Percentiles rank a stretch among this genome's conserved stretches.
Conservation (phyloP, 2,888 invertebrate genomes). For the Hydraecia micacea region DNA sequence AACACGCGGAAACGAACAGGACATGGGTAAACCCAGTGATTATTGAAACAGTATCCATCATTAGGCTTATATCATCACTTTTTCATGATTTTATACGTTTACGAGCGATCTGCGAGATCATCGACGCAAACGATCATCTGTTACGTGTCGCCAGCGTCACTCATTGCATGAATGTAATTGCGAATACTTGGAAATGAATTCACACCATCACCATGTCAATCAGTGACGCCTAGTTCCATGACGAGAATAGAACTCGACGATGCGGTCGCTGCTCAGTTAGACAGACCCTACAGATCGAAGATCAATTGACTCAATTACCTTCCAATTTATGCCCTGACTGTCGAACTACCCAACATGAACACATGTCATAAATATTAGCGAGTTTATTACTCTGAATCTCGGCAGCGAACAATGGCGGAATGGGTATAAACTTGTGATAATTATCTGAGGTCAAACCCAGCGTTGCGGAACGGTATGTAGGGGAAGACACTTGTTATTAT, state of each 20-base stretch:
- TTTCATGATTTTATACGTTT: constrained; percentile 54
- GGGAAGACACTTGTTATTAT: constrained; percentile 85
- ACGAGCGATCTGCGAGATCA: constrained; percentile 57
- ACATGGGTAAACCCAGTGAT: constrained; percentile 77
- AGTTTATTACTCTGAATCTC: constrained; percentile 82
- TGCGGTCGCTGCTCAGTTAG: background rate
- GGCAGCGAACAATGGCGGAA: constrained; percentile 84
- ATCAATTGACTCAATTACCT: constrained; percentile 72
- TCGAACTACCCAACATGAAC: constrained; percentile 40
- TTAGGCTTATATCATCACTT: constrained; percentile 53
- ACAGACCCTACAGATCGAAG: constrained; percentile 57
- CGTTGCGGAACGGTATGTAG: constrained; percentile 87
- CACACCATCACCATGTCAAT: constrained; percentile 32
- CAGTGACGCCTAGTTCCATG: constrained; percentile 16
- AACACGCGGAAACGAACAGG: constrained; percentile 70
- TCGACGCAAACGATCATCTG: constrained; percentile 61
- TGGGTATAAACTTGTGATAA: constrained; percentile 86
- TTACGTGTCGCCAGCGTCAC: constrained; percentile 74
- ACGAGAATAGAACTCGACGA: constrained; percentile 27
- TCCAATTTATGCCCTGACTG: constrained; percentile 56
- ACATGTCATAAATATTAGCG: constrained; percentile 79
- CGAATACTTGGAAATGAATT: constrained; percentile 35
- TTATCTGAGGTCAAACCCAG: constrained; percentile 86
- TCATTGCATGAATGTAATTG: constrained; percentile 72
- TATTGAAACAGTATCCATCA: constrained; percentile 67